These are phyloP conservation scores for Diadegma fenestrale DNA, from an alignment of 2,888 invertebrate genomes.

Conservation along the genomic window DNA sequence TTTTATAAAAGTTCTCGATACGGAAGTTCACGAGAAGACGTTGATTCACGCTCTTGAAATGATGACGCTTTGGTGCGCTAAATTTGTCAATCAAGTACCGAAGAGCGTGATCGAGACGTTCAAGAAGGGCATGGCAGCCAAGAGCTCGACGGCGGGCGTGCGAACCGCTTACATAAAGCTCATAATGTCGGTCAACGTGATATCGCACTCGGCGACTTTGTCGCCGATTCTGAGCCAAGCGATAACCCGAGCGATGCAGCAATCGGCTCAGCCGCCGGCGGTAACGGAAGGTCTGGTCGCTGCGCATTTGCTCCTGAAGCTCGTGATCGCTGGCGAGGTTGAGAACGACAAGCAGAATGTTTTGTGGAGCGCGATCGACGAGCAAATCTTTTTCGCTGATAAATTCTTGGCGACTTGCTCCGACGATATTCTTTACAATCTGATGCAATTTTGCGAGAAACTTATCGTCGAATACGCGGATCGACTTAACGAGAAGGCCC, in stretches of 20 bases:
- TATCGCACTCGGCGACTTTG: constrained; percentile 80
- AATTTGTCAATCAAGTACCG: constrained; percentile 89
- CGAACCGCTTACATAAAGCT: constrained; percentile 92
- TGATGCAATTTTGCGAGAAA: constrained; percentile 91
- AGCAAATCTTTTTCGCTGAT: constrained; percentile 93
- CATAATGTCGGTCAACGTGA: constrained; percentile 84
- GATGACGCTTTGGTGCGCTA: constrained; percentile 92
- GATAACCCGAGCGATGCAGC: constrained; percentile 91
- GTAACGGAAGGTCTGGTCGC: constrained; percentile 91
- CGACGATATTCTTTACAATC: constrained; percentile 90
- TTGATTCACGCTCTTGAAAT: constrained; percentile 92
- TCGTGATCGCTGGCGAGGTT: constrained; percentile 85
- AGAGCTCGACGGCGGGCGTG: constrained; percentile 92
- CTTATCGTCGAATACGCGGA: constrained; percentile 90
- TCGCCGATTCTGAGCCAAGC: constrained; percentile 89
- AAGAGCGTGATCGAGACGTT: constrained; percentile 88
- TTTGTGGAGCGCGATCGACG: constrained; percentile 91
- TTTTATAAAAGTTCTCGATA: constrained; percentile 92
- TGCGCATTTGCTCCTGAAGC: constrained; percentile 88
- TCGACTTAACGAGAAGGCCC: constrained; percentile 88
- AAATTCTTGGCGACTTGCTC: constrained; percentile 90
- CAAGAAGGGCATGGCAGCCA: constrained; percentile 91
- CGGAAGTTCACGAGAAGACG: constrained; percentile 97
- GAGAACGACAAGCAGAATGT: constrained; percentile 86
- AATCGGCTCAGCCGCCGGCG: constrained; percentile 89